These are phyloP conservation scores for Drosophila yooni DNA, from an alignment of 2,888 invertebrate genomes.

Conservation along the genomic window DNA sequence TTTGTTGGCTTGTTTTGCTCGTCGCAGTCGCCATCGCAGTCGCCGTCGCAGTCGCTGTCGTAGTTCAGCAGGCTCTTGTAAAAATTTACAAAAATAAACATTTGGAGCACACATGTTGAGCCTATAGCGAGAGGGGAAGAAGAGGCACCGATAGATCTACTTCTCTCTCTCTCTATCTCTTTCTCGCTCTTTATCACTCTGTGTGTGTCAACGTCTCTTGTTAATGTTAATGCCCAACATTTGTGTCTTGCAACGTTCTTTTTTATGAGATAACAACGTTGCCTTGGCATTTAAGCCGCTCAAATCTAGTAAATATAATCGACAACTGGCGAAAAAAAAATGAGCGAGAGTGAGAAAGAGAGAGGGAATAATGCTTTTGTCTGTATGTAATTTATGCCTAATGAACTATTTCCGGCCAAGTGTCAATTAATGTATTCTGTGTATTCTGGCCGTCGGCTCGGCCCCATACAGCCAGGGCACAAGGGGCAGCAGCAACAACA, in stretches of 20 bases:
- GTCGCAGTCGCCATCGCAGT: conserved; percentile 15
- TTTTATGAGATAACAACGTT: conserved; percentile 60
- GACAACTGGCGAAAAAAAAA: conserved; percentile 59
- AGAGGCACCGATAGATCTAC: conserved; percentile 9
- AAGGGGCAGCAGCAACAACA: conserved; percentile 45
- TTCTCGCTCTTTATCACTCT: background rate
- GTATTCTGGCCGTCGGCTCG: conserved; percentile 58
- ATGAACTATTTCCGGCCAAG: conserved; percentile 82
- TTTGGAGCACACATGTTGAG: conserved; percentile 78
- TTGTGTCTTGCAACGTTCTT: conserved; percentile 68
- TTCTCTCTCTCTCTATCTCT: background rate
- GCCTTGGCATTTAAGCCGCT: conserved; percentile 74
- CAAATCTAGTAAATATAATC: conserved; percentile 73
- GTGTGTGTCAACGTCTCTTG: conserved; percentile 31
- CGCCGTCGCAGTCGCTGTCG: conserved; percentile 28
- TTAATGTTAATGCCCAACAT: conserved; percentile 61
- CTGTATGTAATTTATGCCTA: conserved; percentile 81
- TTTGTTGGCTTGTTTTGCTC: conserved; percentile 57
- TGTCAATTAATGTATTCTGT: conserved; percentile 81
- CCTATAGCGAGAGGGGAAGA: conserved; percentile 16
- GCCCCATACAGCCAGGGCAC: conserved; percentile 44
- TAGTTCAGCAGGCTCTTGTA: conserved; percentile 57
- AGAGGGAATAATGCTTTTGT: conserved; percentile 65
- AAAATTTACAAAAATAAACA: conserved; percentile 67
- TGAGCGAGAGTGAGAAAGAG: conserved; percentile 9